Base-by-base conservation (phyloP, 2,888 invertebrate species). In the Orthonychiurus folsomi region DNA sequence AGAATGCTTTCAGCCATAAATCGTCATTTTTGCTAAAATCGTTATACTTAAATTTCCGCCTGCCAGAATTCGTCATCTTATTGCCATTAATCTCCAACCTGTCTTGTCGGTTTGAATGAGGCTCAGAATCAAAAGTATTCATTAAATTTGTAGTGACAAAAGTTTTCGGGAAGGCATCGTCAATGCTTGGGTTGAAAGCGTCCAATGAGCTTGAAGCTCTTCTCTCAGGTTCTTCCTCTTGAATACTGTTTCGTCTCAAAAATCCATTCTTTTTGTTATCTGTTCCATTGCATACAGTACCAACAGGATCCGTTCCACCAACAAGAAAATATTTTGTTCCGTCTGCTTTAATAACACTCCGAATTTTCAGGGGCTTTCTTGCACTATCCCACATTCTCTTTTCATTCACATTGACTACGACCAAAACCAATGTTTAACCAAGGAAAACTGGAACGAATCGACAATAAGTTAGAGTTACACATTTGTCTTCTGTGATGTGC, bases 331-430 rank as follows among this genome's bases (percentile, higher is more conserved):
- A 63, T 50, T 69, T 63, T 26, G 70, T 66, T 25, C 72, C 72
- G 65, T 72, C 68, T 12, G 61, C 56, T 24, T 69, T 67, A 20
- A 72, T 63, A 56, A 72, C 60, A 55, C 66, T 70, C 20, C 68
- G 66, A 61, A 72, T 63, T 63, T 68, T 68, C 61, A 70, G 65
- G 2, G 72, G 70, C 54, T 72, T 72, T 55, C 62, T 70, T 60
- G 72, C 72, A 68, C 69, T 69, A 63, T 70, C 72, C 72, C 72
- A 72, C 69, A 71, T 71, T 62, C 12, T 52, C 3, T 52, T 9
- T 52, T 52, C 52, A 12, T 52, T 48, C 12, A 48, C 48, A 15
- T 48, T 48, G 15, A 48, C 48, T 12, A 48, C 48, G n/a, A 37
- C 5, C 37, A 9, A 15, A 37, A 15, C 15, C 37, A 37, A 37